Base-by-base conservation (phyloP, 92 coral and sea anemone species). In the Pocillopora meandrina region DNA sequence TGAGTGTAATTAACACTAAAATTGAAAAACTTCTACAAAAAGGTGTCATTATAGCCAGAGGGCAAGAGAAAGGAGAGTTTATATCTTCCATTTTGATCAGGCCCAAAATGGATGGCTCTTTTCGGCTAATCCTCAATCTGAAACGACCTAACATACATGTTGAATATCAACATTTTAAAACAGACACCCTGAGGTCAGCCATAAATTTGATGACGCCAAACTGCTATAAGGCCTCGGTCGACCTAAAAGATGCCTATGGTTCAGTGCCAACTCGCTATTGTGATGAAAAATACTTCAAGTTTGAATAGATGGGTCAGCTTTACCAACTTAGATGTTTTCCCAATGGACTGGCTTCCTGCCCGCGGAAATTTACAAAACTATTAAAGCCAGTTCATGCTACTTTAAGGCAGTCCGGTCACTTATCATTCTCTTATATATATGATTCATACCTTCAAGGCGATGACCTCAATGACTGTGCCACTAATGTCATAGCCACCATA, bases 151-250 rank as follows among this genome's bases (percentile, higher is more conserved):
- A 84, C 79, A 36, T 74, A 74, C 74, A 72, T 74, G 62, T 84
- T 47, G 89, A 62, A 79, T 79, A 89, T 80, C 78, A 74, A 52
- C 92, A 84, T 85, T 89, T 84, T 74, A 84, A 84, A 74, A 89
- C 79, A 86, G 91, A 79, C 62, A 78, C 89, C 52, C 61, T 89
- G 62, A 33, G 18, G 64, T 71, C 89, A 34, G 61, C 80, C 16
- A 20, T 85, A 18, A 20, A 70, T 31, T 5, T 88, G 65, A 85
- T 80, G 20, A 85, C 63, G 71, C 89, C 36, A 23, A 74, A 89
- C 36, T 85, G 92, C 67, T 89, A 52, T 55, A 87, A n/a, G n/a
- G n/a, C n/a, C n/a, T n/a, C n/a, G n/a, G n/a, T n/a, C n/a, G n/a
- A n/a, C n/a, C n/a, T n/a, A n/a, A n/a, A n/a, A n/a, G n/a, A n/a